A percentile compares a stretch with the other conserved stretches of the same genome.
Conservation (phyloP, 2,113 vertebrate genomes). For the Dryoscopus gambensis region DNA sequence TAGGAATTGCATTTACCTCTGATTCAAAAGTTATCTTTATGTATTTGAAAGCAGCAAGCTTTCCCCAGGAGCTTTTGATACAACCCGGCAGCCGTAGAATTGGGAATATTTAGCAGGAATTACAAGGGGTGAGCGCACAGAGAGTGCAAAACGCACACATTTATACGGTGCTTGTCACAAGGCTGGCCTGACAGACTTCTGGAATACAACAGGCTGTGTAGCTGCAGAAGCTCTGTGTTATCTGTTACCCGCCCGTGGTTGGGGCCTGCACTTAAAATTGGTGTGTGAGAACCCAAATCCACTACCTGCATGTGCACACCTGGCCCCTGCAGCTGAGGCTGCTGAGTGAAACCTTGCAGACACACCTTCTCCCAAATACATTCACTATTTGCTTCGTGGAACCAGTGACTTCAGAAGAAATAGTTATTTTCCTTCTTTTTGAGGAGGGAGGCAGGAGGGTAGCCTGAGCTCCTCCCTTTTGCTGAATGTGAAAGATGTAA, state of each 20-base stretch:
- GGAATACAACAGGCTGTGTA: background rate
- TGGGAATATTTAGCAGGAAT: background rate
- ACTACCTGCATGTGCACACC: background rate
- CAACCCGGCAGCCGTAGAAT: background rate
- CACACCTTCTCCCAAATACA: fast-evolving
- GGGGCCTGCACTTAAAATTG: background rate
- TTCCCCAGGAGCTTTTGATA: background rate
- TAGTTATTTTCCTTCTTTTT: background rate
- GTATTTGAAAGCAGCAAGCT: background rate
- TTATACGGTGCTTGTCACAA: background rate
- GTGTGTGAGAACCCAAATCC: background rate
- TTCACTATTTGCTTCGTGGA: fast-evolving
- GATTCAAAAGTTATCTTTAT: background rate
- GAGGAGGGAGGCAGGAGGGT: background rate
- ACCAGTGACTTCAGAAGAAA: background rate
- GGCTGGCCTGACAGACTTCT: background rate
- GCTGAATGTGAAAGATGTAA: background rate
- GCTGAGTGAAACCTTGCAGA: background rate
- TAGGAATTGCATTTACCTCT: background rate
- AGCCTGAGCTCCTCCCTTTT: background rate
- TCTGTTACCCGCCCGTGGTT: fast-evolving
- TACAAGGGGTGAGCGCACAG: background rate
- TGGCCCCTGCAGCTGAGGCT: background rate
- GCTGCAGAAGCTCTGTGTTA: background rate
- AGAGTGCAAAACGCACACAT: background rate